These are phyloP conservation scores for Nycteola revayana DNA, from an alignment of 2,888 invertebrate species.

Conservation along the genomic window DNA sequence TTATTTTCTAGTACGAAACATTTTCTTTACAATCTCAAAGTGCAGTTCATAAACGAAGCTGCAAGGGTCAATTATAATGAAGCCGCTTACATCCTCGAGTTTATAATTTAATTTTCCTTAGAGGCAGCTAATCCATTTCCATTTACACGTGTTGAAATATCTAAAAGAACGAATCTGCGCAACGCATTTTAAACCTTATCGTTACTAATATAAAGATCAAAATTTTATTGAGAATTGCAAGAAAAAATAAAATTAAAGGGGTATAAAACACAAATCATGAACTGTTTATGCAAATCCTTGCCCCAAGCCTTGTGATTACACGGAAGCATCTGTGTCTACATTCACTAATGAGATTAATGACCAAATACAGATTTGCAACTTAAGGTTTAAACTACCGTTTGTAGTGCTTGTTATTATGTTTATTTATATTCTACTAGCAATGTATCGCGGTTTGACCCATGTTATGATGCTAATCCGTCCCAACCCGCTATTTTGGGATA, in stretches of 20 bases:
- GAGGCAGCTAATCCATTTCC: constrained; percentile 32
- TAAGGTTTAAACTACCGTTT: constrained; percentile 38
- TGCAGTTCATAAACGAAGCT: constrained; percentile 16
- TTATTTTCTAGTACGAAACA: constrained; percentile 11
- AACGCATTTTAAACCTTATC: too few species aligned
- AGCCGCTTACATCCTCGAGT: constrained; percentile 26
- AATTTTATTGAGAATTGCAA: too few species aligned
- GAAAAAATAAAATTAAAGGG: constrained; percentile 31
- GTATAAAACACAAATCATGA: constrained; percentile 53
- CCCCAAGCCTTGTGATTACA: constrained; percentile 55
- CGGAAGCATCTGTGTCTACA: constrained; percentile 62
- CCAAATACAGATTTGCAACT: constrained; percentile 41
- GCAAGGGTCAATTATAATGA: constrained; percentile 23
- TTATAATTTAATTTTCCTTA: constrained; percentile 34
- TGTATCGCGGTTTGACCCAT: too few species aligned
- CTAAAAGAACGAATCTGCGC: constrained; percentile 5
- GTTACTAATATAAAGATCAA: too few species aligned
- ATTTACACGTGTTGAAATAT: constrained; percentile 33
- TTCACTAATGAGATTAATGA: constrained; percentile 65
- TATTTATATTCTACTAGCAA: too few species aligned
- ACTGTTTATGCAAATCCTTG: constrained; percentile 59
- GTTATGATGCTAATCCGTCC: too few species aligned
- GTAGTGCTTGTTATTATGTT: too few species aligned
- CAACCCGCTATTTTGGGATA: too few species aligned
- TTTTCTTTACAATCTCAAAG: constrained; percentile 11